Evolutionary conservation across 1,140 invertebrate genomes (phyloP), one percentile per base, ranked within the genome.

Genomic region (Zaprionus ornatus): DNA sequence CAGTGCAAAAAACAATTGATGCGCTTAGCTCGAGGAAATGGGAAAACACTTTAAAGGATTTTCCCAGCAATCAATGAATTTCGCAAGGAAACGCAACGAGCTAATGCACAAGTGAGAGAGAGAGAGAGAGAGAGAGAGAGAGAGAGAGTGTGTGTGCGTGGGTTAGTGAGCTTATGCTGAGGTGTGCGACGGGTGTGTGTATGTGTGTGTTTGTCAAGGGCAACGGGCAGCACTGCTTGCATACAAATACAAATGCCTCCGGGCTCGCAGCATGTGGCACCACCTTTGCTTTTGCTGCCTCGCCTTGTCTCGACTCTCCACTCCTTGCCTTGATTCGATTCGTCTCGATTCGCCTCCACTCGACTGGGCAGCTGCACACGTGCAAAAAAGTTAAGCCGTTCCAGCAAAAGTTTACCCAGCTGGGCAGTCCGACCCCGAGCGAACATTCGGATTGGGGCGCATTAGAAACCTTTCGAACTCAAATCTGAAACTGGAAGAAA

Each of bases 301-400:
- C 48, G n/a, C 15, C 23, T 27, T 63, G 17, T 17, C 15, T 45
- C 40, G 15, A 15, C 25, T 32, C 29, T 32, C 9, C 29, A 10
- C 9, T 10, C 9, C 3, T 32, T 3, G 29, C 29, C 29, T 23
- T 45, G 35, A 37, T 13, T 29, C n/a, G 23, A 62, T 45, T 27
- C 40, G 32, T 19, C 17, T 42, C 19, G 12, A 7, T 37, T 66
- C 3, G 4, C 7, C 42, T 19, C n/a, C 23, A 10, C 27, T 52
- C 29, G 17, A 35, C 61, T 67, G 69, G 37, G 57, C 61, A 77
- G 72, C 78, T 70, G 68, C 69, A 86, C 82, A 85, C 79, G 79
- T 85, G 77, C 68, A 84, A 85, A 85, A 88, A 90, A 88, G 81
- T 88, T 88, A 85, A 88, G 81, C 85, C 79, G 64, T 79, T 76